Percentiles rank a stretch among this genome's conserved stretches.
Conservation (phyloP, 2,113 vertebrate genomes). For the Microcebus murinus region DNA sequence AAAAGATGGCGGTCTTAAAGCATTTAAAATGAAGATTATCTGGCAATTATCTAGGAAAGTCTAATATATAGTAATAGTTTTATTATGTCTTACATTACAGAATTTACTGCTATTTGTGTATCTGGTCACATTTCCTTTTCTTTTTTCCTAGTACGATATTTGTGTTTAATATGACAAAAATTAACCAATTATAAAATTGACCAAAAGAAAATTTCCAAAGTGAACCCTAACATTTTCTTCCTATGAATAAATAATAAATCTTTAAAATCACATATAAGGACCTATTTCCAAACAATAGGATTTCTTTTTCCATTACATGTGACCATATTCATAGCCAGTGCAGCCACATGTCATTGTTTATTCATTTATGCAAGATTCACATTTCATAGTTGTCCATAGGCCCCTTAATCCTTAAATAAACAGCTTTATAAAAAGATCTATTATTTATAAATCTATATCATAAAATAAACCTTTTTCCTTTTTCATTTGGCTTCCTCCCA, state of each 20-base stretch:
- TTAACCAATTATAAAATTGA: neutral
- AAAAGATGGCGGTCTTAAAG: neutral
- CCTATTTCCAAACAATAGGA: neutral
- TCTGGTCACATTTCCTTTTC: neutral
- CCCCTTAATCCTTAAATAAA: conserved; percentile 43
- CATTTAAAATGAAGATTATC: conserved; percentile 9
- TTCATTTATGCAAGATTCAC: neutral
- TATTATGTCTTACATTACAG: neutral
- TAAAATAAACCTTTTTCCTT: conserved; percentile 3
- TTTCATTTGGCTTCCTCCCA: neutral
- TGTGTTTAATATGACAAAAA: neutral
- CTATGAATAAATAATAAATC: conserved; percentile 33
- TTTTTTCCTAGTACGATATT: neutral
- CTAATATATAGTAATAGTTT: neutral
- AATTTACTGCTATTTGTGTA: neutral
- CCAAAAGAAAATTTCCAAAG: conserved; percentile 44
- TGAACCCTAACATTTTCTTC: conserved; percentile 17
- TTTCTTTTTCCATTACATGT: conserved; percentile 42
- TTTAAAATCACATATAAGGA: conserved; percentile 44
- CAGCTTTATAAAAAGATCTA: neutral
- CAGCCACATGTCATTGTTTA: neutral
- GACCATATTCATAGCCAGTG: neutral
- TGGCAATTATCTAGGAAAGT: neutral
- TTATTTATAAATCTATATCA: conserved; percentile 26
- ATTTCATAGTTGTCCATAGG: conserved; percentile 11